Base-by-base conservation (phyloP, 2,113 vertebrate genomes). In the Dipodomys spectabilis region DNA sequence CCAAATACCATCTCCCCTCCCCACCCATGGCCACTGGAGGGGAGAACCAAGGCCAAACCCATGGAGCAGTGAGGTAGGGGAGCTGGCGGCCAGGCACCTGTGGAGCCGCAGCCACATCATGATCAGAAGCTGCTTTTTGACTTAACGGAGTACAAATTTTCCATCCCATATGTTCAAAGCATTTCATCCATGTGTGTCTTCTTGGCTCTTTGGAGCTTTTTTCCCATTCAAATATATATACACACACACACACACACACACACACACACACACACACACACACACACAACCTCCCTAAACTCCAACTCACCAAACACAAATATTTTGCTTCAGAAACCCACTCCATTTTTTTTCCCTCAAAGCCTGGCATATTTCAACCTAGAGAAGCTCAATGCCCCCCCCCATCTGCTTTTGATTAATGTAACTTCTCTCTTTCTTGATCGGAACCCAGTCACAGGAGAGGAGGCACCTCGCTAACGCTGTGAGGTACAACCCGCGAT, bases 101-200 rank as follows among this genome's bases (percentile, higher is more conserved):
- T 98, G 98, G 98, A 97, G 98, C 97, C 88, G n/a, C 97, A 97
- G 92, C 90, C 97, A 95, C 97, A 97, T 97, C 96, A 97, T 88
- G 85, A 97, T 98, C 98, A 98, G 98, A 98, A 98, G 98, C 98
- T 98, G 98, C 96, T 96, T 98, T 98, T 98, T 97, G 94, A 98
- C 97, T 98, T 98, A 98, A 94, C 91, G 32, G 90, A 98, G 95
- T 95, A 97, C 94, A 97, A 97, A 97, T 98, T 98, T 98, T 98
- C 98, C 98, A 98, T 98, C 96, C 97, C 98, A 98, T 98, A 96
- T 98, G 98, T 97, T 97, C 97, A 98, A 98, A 98, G 97, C 97
- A 98, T 98, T 98, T 97, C 95, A 97, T 96, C 97, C 97, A 97
- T 98, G 98, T 97, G 97, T 74, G n/a, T 97, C 97, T 97, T 98